Conservation (phyloP, 2,797 vertebrate genomes). For the Acrocephalus scirpaceus region DNA sequence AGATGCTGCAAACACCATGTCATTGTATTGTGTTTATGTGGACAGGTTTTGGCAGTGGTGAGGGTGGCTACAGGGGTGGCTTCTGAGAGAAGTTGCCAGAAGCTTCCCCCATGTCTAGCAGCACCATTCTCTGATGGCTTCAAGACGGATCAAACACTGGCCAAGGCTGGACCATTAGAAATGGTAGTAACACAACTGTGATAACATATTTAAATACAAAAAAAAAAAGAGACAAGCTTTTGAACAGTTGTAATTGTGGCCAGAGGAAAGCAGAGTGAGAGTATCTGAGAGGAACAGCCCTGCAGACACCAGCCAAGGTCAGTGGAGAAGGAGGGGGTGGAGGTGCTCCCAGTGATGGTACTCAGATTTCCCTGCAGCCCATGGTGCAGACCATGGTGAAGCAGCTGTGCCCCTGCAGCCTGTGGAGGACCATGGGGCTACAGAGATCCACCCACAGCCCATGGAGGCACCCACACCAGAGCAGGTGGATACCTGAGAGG, state of each 20-base stretch:
- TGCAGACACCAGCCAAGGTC: neutral
- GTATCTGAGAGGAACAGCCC: neutral
- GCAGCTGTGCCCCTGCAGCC: neutral
- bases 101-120: neutral
- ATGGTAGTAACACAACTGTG: neutral
- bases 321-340: neutral
- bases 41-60: neutral
- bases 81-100: neutral
- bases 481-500: neutral
- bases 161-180: neutral
- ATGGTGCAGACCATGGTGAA: neutral
- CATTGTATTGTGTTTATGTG: neutral
- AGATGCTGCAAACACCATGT: neutral
- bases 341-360: accelerated
- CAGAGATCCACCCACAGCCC: neutral
- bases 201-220: neutral
- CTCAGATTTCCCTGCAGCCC: neutral
- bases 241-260: neutral
- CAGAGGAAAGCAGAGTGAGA: neutral
- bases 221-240: no score
- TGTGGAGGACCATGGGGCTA: neutral
- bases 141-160: neutral
- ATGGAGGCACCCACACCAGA: neutral
- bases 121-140: neutral
- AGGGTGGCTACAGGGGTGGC: accelerated